These are phyloP conservation scores for Sebastes miniatus DNA, from an alignment of 2,797 vertebrate species.

Conservation along the genomic window DNA sequence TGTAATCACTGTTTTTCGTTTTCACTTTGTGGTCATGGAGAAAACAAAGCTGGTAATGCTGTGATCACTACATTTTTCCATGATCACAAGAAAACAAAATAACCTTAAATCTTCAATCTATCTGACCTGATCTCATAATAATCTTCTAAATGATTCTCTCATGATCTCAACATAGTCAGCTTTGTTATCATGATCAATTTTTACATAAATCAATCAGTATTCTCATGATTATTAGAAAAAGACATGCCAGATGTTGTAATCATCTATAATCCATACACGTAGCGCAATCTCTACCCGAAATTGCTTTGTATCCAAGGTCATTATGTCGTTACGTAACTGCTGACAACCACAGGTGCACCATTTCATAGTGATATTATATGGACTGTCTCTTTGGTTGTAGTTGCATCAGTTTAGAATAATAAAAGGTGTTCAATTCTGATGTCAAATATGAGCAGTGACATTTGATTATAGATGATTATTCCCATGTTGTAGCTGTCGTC, in stretches of 20 bases:
- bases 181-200: neutral
- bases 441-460: neutral
- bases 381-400: slow-evolving; percentile 2
- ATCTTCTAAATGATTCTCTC: neutral
- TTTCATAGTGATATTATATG: neutral
- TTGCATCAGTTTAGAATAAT: neutral
- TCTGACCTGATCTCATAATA: neutral
- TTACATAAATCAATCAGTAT: neutral
- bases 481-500: neutral
- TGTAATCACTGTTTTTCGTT: neutral
- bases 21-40: neutral
- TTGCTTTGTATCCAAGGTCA: neutral
- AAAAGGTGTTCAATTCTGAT: neutral
- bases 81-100: neutral
- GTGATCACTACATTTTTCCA: neutral
- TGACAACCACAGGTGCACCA: neutral
- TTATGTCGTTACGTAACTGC: neutral
- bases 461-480: neutral
- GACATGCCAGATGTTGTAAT: neutral
- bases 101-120: neutral
- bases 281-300: neutral
- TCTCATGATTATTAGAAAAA: neutral
- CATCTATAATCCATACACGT: neutral
- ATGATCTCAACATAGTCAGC: neutral
- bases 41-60: neutral